These are phyloP conservation scores for Hyaena hyaena DNA, from an alignment of 2,113 vertebrate genomes.

Conservation along the genomic window DNA sequence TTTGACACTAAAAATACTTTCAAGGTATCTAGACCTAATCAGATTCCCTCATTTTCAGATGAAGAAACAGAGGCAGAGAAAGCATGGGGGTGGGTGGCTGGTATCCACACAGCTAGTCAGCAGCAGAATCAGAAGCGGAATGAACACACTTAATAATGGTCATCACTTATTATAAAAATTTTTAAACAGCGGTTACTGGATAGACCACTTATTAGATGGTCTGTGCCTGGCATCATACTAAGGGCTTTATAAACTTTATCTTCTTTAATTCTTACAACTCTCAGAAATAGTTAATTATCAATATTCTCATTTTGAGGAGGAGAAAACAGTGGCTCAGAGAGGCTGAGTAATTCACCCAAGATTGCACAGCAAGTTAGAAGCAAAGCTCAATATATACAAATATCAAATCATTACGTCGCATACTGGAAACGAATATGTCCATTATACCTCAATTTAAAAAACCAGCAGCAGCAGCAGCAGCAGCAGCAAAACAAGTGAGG, in stretches of 20 bases:
- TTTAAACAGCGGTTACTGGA: neutral
- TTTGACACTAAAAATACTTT: neutral
- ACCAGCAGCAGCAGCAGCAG: neutral
- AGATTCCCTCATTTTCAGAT: neutral
- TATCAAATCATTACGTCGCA: neutral
- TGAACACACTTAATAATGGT: neutral
- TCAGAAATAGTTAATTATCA: neutral
- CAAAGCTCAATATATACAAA: neutral
- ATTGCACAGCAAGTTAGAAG: neutral
- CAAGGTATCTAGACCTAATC: neutral
- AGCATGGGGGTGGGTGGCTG: neutral
- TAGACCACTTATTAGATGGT: neutral
- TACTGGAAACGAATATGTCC: neutral
- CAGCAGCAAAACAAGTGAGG: neutral
- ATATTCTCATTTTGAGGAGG: neutral
- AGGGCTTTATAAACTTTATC: neutral
- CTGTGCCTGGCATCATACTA: neutral
- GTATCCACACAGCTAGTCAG: neutral
- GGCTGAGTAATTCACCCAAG: constrained; percentile 11
- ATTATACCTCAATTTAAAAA: neutral
- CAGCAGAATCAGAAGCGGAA: neutral
- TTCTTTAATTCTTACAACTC: neutral
- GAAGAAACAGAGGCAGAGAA: neutral
- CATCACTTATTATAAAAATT: neutral
- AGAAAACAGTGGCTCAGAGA: constrained; percentile 2